phyloP scores from a whole-genome alignment of 2,113 vertebrate species.

The Mustelus asterias region DNA sequence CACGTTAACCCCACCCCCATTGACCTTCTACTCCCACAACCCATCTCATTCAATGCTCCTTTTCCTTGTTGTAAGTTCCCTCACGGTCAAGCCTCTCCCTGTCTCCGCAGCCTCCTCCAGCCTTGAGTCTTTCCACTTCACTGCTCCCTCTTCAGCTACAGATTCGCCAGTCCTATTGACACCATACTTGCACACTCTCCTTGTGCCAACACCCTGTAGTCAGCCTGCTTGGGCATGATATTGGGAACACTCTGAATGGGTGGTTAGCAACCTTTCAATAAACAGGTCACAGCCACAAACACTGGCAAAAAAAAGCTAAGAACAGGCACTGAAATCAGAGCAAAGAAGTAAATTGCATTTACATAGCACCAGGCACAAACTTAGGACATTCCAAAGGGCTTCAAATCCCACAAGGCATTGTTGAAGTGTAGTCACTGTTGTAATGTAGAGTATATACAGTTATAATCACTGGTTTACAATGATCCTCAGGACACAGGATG shows the following conservation, averaged over 20 bases:
- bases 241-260: background rate
- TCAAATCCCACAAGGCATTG: background rate
- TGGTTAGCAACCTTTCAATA: background rate
- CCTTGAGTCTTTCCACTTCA: background rate
- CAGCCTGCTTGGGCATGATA: background rate
- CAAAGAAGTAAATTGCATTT: background rate
- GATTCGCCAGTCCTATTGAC: background rate
- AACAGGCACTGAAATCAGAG: background rate
- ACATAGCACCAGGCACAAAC: background rate
- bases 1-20: too few species aligned
- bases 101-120: background rate
- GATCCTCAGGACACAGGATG: background rate
- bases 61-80: too few species aligned
- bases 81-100: background rate
- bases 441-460: background rate
- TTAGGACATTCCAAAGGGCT: background rate
- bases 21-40: too few species aligned
- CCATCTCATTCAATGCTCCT: too few species aligned
- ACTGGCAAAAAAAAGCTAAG: too few species aligned
- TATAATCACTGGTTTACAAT: background rate
- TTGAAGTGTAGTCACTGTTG: background rate
- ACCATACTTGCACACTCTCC: background rate
- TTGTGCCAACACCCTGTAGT: background rate
- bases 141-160: background rate
- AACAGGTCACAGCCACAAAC: too few species aligned